phyloP scores from a whole-genome alignment of 2,888 invertebrate species.

The Tenthredo mesomela region DNA sequence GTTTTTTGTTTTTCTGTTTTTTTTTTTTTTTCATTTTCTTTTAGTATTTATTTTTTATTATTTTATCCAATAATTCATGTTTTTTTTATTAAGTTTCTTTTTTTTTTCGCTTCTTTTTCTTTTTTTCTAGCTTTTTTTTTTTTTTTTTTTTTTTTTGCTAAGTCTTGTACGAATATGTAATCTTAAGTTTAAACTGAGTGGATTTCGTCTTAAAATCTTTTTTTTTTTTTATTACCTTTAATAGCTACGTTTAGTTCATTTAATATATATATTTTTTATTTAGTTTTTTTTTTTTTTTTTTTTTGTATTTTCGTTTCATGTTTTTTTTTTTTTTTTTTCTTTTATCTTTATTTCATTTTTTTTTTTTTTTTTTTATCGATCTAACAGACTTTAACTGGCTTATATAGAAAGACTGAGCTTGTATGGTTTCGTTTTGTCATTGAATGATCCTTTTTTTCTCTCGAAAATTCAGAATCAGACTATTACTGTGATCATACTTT shows the following conservation, averaged over 20 bases:
- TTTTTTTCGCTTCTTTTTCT: neutral
- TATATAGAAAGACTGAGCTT: constrained; percentile 39
- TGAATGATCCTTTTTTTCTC: constrained; percentile 4
- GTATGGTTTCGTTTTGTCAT: neutral
- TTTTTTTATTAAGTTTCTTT: neutral
- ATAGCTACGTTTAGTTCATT: constrained; percentile 57
- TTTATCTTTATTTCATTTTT: neutral
- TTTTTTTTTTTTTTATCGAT: constrained; percentile 19
- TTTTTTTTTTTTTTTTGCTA: neutral
- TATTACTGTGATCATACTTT: constrained; percentile 20
- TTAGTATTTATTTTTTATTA: neutral
- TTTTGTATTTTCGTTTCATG: constrained; percentile 21
- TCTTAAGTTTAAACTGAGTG: constrained; percentile 29
- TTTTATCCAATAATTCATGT: neutral
- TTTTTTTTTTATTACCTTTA: neutral
- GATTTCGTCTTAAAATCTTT: constrained; percentile 14
- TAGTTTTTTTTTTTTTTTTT: constrained; percentile 44
- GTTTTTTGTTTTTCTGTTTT: neutral
- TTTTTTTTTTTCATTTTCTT: neutral
- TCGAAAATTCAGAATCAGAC: constrained; percentile 8
- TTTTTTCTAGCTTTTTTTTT: neutral
- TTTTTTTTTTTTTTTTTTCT: neutral
- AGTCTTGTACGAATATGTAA: constrained; percentile 10
- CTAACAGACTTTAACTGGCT: constrained; percentile 30
- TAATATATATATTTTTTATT: neutral